Conservation (phyloP, 30 jellyfish, hydroid and myxozoan genomes). For the Sanderia malayensis region DNA sequence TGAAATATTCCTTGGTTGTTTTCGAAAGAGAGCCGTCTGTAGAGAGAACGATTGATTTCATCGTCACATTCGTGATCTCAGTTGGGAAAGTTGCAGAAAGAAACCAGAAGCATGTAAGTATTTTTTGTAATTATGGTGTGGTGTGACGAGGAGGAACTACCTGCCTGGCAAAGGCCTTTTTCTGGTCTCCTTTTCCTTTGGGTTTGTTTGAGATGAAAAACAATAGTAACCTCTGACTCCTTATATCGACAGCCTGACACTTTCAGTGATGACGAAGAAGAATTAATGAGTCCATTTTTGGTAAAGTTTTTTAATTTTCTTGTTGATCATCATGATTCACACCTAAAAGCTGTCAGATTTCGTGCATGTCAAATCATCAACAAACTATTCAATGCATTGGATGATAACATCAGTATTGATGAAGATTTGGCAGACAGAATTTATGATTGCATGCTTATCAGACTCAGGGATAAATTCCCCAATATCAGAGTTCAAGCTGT, state of each 20-base stretch:
- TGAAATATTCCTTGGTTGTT: conserved; percentile 70
- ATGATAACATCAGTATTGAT: conserved; percentile 83
- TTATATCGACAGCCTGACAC: conserved; percentile 28
- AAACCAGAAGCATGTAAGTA: too few species aligned
- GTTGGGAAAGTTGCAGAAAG: conserved; percentile 10
- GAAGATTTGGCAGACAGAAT: conserved; percentile 81
- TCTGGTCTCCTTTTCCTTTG: too few species aligned
- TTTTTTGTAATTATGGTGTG: too few species aligned
- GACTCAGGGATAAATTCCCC: conserved; percentile 86
- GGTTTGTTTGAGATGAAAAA: too few species aligned
- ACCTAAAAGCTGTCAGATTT: conserved; percentile 81
- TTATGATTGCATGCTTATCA: conserved; percentile 87
- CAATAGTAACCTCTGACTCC: too few species aligned
- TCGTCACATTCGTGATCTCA: conserved; percentile 60
- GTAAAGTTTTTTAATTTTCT: conserved; percentile 62
- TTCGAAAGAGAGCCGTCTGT: conserved; percentile 81
- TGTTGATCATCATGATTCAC: conserved; percentile 71
- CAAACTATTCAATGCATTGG: conserved; percentile 64
- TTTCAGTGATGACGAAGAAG: conserved; percentile 59
- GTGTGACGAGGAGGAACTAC: too few species aligned
- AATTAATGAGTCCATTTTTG: conserved; percentile 72
- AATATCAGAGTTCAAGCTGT: conserved; percentile 86
- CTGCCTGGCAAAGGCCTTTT: too few species aligned
- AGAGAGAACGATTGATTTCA: conserved; percentile 78
- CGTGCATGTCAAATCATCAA: conserved; percentile 84